Conservation (phyloP, 1,140 invertebrate genomes). For the Lepidurus arcticus region DNA sequence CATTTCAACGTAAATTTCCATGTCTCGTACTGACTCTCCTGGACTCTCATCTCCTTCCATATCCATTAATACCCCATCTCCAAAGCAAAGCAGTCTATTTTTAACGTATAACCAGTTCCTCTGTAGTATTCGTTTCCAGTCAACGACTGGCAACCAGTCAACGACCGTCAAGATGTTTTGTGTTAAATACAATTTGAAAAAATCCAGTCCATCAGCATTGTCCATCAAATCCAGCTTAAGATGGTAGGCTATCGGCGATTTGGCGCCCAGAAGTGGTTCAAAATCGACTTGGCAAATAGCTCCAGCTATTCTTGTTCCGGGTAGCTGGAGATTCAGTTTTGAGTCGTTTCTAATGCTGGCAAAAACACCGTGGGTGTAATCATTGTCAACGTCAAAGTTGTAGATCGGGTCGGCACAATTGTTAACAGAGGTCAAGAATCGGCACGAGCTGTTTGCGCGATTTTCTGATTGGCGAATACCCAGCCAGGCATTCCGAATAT, state of each 20-base stretch:
- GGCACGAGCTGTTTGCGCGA: background rate
- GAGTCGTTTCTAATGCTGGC: background rate
- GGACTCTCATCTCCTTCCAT: too few relatives aligned
- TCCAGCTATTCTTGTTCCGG: background rate
- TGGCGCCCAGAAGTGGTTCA: background rate
- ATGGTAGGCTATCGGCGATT: background rate
- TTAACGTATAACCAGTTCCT: background rate
- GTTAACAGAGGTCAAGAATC: background rate
- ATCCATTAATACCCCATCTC: background rate
- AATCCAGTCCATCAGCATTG: too few relatives aligned
- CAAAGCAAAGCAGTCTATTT: background rate
- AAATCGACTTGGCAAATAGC: background rate
- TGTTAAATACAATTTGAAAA: background rate
- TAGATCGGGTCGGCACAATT: background rate
- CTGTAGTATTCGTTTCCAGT: background rate
- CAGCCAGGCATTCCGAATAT: background rate
- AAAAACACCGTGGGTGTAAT: background rate
- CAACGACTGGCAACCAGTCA: background rate
- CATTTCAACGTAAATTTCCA: background rate
- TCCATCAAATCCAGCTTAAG: background rate
- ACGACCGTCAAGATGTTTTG: background rate
- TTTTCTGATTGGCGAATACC: background rate
- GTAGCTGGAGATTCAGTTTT: background rate
- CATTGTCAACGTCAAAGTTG: background rate
- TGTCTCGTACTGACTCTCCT: too few relatives aligned